Conservation (phyloP, 2,113 vertebrate genomes). For the Genyomyrus donnyi region DNA sequence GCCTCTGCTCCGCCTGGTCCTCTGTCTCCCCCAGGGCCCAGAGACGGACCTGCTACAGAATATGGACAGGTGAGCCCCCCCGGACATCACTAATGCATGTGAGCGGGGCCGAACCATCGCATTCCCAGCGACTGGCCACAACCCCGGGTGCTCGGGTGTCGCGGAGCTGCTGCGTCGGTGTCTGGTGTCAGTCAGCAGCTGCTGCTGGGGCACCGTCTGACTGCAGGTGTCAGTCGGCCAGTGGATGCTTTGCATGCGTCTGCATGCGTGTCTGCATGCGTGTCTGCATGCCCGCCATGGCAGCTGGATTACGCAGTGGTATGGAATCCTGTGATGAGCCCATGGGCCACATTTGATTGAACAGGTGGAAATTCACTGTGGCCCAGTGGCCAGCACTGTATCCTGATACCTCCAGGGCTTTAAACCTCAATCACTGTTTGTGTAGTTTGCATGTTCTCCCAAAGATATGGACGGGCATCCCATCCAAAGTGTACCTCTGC, state of each 20-base stretch:
- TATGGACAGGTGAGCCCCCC: conserved; percentile 75
- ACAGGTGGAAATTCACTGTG: background rate
- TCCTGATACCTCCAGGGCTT: background rate
- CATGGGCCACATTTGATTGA: background rate
- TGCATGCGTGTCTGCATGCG: background rate
- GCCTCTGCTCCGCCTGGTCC: conserved; percentile 74
- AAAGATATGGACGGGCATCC: background rate
- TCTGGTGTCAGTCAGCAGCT: background rate
- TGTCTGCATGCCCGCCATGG: background rate
- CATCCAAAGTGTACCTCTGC: background rate
- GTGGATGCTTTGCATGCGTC: background rate
- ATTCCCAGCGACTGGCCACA: background rate
- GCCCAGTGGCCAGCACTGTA: background rate
- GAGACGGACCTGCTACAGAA: conserved; percentile 91
- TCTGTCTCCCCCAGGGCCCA: conserved; percentile 79
- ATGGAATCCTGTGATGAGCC: background rate
- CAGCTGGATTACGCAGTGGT: background rate
- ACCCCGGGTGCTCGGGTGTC: background rate
- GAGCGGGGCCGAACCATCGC: background rate
- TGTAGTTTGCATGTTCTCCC: background rate
- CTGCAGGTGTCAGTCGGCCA: background rate
- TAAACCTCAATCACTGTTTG: background rate
- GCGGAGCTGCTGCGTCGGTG: background rate
- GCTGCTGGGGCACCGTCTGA: background rate
- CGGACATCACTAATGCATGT: conserved; percentile 9